Percentiles rank a stretch among this genome's conserved stretches.
phyloP scores from a whole-genome alignment of 1,140 invertebrate genomes.

The Mizuhopecten yessoensis region DNA sequence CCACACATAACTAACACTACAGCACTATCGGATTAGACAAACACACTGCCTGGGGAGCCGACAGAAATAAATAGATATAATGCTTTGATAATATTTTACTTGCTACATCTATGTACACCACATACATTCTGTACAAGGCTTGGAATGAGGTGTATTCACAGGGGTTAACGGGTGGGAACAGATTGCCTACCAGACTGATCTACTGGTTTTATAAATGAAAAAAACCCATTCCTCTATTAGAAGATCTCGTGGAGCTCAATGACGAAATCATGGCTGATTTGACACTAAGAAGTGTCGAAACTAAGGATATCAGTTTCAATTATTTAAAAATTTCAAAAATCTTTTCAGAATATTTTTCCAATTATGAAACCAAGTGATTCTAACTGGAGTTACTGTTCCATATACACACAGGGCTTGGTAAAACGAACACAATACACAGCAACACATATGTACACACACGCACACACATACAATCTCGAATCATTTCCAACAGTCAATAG shows the following conservation, averaged over 20 bases:
- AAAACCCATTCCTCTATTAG: background rate
- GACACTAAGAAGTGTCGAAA: too few relatives aligned
- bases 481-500: background rate
- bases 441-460: background rate
- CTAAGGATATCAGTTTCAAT: too few relatives aligned
- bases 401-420: background rate
- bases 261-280: too few relatives aligned
- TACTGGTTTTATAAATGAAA: background rate
- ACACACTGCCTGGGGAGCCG: background rate
- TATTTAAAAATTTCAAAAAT: too few relatives aligned
- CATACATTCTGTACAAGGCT: background rate
- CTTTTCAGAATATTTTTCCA: background rate
- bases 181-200: background rate
- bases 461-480: background rate
- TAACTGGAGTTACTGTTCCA: background rate
- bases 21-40: background rate
- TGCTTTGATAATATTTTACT: background rate
- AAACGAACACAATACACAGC: background rate
- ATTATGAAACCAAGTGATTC: background rate
- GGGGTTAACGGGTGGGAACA: background rate
- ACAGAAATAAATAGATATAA: slow-evolving; percentile 4
- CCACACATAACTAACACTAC: background rate
- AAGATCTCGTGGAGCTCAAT: background rate
- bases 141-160: slow-evolving; percentile 21
- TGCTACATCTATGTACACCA: background rate